Evolutionary conservation across 2,113 vertebrate species (phyloP).

Genomic region (Lates calcarifer): DNA sequence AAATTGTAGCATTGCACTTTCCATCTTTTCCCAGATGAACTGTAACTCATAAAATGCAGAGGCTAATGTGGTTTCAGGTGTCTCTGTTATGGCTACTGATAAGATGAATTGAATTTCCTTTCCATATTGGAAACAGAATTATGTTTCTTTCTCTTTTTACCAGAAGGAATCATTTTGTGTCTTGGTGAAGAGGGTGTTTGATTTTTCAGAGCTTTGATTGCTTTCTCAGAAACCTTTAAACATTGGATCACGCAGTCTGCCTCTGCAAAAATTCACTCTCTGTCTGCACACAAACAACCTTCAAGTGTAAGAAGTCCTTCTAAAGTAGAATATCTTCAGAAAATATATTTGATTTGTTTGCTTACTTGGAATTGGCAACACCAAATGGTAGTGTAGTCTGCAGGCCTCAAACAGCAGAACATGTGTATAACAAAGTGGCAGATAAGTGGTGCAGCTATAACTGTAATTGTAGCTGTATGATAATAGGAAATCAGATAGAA

Average conservation of each 20-base stretch:
- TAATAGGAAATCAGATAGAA: constrained; percentile 10
- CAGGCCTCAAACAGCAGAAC: neutral
- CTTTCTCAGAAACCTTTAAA: constrained; percentile 41
- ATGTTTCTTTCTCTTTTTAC: constrained; percentile 25
- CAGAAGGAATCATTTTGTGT: constrained; percentile 13
- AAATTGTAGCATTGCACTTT: constrained; percentile 6
- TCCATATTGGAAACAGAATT: constrained; percentile 20
- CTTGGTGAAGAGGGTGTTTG: constrained; percentile 30
- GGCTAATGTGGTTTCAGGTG: constrained; percentile 38
- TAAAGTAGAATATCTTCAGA: neutral
- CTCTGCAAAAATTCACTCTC: constrained; percentile 30
- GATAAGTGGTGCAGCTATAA: neutral
- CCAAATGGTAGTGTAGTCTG: neutral
- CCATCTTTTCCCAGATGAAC: constrained; percentile 24
- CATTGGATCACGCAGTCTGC: constrained; percentile 38
- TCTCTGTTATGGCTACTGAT: constrained; percentile 51
- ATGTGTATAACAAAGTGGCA: neutral
- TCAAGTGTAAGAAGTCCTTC: constrained; percentile 35
- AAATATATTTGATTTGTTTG: constrained; percentile 28
- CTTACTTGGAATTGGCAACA: constrained; percentile 13
- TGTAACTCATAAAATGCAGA: constrained; percentile 45
- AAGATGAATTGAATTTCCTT: constrained; percentile 60
- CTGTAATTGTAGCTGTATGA: neutral
- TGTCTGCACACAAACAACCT: constrained; percentile 43
- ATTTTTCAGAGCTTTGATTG: constrained; percentile 58